Evolutionary conservation across 2,113 vertebrate species (phyloP), one percentile per base, ranked within the genome.

Genomic region (Chlamydotis undulata): DNA sequence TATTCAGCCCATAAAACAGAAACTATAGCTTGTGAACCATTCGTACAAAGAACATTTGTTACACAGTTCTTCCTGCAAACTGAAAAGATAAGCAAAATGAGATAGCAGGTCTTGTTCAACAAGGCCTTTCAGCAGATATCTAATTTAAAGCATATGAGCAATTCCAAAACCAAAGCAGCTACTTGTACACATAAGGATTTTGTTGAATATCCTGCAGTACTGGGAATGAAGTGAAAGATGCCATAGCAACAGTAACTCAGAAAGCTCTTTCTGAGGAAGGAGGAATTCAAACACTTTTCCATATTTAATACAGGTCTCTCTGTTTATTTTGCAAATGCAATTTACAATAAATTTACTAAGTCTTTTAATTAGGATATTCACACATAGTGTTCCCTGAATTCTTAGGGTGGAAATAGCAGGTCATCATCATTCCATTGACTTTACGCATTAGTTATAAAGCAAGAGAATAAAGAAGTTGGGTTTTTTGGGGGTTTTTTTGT

Each of bases 241-340:
- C 76, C 91, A 96, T 97, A 92, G 95, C 92, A 97, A 96, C 95
- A 37, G 70, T 35, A 92, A 57, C 41, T 83, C 63, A 86, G 49
- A 89, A 70, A 61, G 61, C 29, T 73, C 61, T 82, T 75, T 90
- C 49, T 45, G 89, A 90, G 39, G 26, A 82, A 90, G 15, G 33
- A 4, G 28, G 13, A 50, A 50, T 64, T 94, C 56, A 75, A 14
- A 52, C 69, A 84, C 14, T 89, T 93, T 76, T 69, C 25, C 55
- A 26, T 65, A 70, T 65, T 93, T 74, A 80, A 50, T 53, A 14
- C 24, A 65, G 23, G 9, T 47, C 23, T 79, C 31, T 63, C 6
- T 81, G 41, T 64, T 90, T 31, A 83, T 83, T 85, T 93, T 79
- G 16, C 39, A 95, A 90, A 88, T 49, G 26, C 16, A 57, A 61